phyloP scores from a whole-genome alignment of 2,797 vertebrate species.

The Acanthornis magna region DNA sequence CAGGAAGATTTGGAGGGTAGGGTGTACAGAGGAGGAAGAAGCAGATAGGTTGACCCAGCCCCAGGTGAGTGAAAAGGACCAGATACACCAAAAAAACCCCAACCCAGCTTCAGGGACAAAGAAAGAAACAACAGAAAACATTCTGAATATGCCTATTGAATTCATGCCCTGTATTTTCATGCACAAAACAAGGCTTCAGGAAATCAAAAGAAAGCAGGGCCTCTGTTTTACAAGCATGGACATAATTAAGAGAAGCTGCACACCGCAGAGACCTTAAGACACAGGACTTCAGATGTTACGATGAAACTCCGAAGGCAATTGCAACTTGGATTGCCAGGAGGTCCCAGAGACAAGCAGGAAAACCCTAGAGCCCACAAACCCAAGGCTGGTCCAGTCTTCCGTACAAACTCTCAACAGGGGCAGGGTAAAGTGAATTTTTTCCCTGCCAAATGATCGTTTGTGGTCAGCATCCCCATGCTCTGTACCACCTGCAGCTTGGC shows the following conservation, averaged over 20 bases:
- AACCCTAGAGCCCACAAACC: accelerated
- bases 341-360: neutral
- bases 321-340: neutral
- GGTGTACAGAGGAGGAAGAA: neutral
- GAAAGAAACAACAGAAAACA: neutral
- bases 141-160: neutral
- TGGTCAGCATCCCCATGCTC: neutral
- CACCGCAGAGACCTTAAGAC: neutral
- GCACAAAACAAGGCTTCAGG: neutral
- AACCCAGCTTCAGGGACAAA: neutral
- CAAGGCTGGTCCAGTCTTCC: neutral
- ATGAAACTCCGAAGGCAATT: neutral
- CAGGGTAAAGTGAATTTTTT: neutral
- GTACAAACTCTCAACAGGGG: neutral
- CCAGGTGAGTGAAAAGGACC: neutral
- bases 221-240: neutral
- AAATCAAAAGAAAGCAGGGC: neutral
- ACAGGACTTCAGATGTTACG: neutral
- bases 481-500: neutral
- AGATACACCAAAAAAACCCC: neutral
- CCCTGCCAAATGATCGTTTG: neutral
- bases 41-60: neutral
- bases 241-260: neutral
- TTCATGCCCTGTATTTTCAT: neutral
- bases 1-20: neutral